Conservation (phyloP, 2,888 invertebrate genomes). For the Lasioglossum oenotherae region DNA sequence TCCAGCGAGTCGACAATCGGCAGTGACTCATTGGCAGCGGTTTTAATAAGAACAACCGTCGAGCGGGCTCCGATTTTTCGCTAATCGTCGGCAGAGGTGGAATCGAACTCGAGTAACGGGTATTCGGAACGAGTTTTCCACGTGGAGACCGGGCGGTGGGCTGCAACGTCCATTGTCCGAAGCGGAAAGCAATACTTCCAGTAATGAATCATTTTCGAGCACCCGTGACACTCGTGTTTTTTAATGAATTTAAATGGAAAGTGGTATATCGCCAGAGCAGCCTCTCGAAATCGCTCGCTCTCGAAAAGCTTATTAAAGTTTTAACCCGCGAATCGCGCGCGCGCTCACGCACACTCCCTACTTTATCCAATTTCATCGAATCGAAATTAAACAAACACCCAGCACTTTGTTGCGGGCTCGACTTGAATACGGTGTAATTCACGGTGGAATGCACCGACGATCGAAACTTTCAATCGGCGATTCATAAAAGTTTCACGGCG, state of each 20-base stretch:
- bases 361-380: not conserved
- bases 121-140: slow-evolving; percentile 1
- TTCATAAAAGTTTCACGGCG: not conserved
- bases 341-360: not conserved
- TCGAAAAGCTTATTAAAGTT: not conserved
- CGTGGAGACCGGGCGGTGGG: not conserved
- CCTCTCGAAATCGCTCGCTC: not conserved
- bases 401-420: not conserved
- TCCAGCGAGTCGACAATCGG: not conserved
- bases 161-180: not conserved
- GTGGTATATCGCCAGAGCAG: not conserved
- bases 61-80: not conserved
- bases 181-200: slow-evolving; percentile 3
- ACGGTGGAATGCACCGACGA: not conserved
- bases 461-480: not conserved
- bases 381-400: slow-evolving; percentile 1
- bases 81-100: not conserved
- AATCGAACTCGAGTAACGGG: not conserved
- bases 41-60: not conserved
- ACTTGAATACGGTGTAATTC: not conserved
- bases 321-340: not conserved
- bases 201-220: slow-evolving; percentile 6
- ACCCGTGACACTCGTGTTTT: not conserved
- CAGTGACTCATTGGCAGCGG: not conserved
- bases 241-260: not conserved